Evolutionary conservation across 37 sponge, comb jelly and placozoan species (phyloP).

Genomic region (Cliona cf. orientalis): DNA sequence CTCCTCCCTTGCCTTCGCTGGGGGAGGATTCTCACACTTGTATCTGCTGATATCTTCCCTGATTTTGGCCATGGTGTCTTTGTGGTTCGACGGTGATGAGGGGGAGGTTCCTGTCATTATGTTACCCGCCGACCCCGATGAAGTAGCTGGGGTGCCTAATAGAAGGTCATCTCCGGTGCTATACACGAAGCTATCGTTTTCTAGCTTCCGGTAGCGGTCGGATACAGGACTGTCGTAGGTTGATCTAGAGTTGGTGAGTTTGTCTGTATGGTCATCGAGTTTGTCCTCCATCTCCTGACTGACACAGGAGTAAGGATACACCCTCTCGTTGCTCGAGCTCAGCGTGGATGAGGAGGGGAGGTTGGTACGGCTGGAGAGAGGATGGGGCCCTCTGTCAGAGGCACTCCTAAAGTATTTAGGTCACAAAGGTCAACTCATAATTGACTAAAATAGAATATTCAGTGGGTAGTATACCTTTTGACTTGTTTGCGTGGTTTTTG

Average conservation of each 20-base stretch:
- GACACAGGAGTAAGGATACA: slow-evolving; percentile 31
- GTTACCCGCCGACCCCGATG: no score
- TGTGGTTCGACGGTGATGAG: not conserved
- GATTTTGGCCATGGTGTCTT: slow-evolving; percentile 22
- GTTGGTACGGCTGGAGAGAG: not conserved
- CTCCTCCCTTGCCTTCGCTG: not conserved
- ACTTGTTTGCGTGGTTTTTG: slow-evolving; percentile 16
- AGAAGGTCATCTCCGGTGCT: not conserved
- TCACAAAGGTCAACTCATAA: not conserved
- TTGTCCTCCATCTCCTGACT: slow-evolving; percentile 17
- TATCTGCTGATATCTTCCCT: slow-evolving; percentile 27
- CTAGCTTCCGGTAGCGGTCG: slow-evolving; percentile 32
- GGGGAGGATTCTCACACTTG: not conserved
- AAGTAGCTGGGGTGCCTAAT: not conserved
- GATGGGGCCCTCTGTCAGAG: not conserved
- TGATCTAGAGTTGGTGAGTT: not conserved
- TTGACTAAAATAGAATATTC: not conserved
- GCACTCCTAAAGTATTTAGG: slow-evolving; percentile 3
- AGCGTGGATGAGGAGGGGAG: not conserved
- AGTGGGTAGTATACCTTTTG: slow-evolving; percentile 1
- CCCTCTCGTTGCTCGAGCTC: not conserved
- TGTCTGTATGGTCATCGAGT: not conserved
- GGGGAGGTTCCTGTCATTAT: no score
- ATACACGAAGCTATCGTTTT: no score
- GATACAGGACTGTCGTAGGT: not conserved